Evolutionary conservation across 2,888 invertebrate genomes (phyloP).

Genomic region (Dione juno): DNA sequence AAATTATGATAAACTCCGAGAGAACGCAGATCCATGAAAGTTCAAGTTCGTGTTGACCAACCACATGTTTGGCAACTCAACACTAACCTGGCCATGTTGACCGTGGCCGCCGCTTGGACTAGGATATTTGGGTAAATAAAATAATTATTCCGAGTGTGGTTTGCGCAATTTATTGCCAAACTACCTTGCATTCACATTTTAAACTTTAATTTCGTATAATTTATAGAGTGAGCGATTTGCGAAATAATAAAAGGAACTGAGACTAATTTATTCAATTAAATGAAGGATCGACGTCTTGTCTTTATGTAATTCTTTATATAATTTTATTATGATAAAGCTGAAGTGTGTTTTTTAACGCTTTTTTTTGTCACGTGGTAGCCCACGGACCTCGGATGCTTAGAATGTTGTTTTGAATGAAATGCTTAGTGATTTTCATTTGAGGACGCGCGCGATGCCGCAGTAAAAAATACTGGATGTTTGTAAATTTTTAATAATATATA

Average conservation of each 20-base stretch:
- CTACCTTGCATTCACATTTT: constrained; percentile 20
- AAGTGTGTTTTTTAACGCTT: no score
- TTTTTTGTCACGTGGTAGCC: no score
- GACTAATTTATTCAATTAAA: not conserved
- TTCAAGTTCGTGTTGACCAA: constrained; percentile 45
- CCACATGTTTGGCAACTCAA: constrained; percentile 33
- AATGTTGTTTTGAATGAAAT: no score
- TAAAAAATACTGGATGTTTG: no score
- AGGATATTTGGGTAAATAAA: constrained; percentile 33
- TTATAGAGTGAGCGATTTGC: not conserved
- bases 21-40: constrained; percentile 33
- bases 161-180: constrained; percentile 24
- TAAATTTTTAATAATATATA: no score
- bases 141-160: constrained; percentile 16
- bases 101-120: constrained; percentile 38
- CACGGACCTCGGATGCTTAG: no score
- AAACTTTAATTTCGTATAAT: constrained; percentile 7
- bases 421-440: no score
- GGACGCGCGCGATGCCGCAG: no score
- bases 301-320: no score
- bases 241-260: not conserved
- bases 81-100: constrained; percentile 29
- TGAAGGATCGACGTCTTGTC: no score
- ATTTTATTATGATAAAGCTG: no score
- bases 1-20: constrained; percentile 14